Evolutionary conservation across 1,140 invertebrate species (phyloP).

Genomic region (Pseudoatta argentina): DNA sequence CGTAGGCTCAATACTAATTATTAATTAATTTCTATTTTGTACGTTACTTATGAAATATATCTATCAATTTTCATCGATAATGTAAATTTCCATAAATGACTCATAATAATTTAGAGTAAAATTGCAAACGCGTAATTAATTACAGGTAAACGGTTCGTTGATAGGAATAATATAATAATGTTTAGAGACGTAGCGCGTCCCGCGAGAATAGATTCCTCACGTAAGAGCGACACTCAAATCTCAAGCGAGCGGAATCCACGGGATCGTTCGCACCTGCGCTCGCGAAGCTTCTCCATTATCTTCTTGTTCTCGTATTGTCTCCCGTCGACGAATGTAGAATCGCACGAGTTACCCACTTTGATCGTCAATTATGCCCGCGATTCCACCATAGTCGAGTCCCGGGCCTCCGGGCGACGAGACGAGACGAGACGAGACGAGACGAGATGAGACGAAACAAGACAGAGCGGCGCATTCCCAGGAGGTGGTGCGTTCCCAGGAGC

Average conservation of each 20-base stretch:
- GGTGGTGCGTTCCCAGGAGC: conserved; percentile 47
- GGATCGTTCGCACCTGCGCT: conserved; percentile 19
- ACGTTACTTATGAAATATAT: not conserved
- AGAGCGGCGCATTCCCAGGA: conserved; percentile 35
- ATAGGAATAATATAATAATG: conserved; percentile 7
- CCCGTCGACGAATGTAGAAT: not conserved
- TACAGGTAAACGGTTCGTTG: not conserved
- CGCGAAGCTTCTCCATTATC: not conserved
- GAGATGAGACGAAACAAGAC: not conserved
- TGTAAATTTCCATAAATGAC: conserved; percentile 13
- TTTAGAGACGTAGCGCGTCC: conserved; percentile 4
- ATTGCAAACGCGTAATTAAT: conserved; percentile 22
- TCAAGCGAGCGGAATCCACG: not conserved
- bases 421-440: not conserved
- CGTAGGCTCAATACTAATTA: too few relatives aligned
- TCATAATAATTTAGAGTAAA: conserved; percentile 17
- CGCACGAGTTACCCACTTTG: conserved; percentile 11
- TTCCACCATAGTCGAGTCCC: conserved; percentile 7
- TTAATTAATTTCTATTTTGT: not conserved
- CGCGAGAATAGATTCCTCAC: conserved; percentile 4
- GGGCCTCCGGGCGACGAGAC: not conserved
- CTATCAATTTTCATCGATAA: conserved; percentile 2
- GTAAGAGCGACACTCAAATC: not conserved
- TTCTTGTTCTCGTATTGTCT: too few relatives aligned
- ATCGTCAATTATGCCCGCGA: conserved; percentile 35